Percentiles rank a stretch among this genome's conserved stretches.
Evolutionary conservation across 2,113 vertebrate genomes (phyloP).

Genomic region (Podilymbus podiceps): DNA sequence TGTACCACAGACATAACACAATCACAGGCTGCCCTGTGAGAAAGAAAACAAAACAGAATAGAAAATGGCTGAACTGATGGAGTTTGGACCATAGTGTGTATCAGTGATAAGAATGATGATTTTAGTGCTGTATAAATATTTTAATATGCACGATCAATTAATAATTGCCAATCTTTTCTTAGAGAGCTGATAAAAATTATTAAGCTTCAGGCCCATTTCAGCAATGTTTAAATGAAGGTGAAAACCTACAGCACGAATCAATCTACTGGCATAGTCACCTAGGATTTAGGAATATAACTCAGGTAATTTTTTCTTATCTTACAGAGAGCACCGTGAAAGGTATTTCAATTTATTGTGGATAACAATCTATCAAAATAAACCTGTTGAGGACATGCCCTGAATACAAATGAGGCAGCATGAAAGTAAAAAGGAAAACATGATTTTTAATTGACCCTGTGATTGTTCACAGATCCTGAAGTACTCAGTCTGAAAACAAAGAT

Average conservation of each 20-base stretch:
- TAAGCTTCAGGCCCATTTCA: constrained; percentile 19
- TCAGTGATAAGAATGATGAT: constrained; percentile 8
- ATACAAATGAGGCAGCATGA: not conserved
- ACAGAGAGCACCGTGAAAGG: constrained; percentile 5
- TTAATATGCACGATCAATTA: constrained; percentile 37
- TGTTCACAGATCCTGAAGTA: not conserved
- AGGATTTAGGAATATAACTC: constrained; percentile 53
- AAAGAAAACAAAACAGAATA: not conserved
- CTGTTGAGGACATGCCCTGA: not conserved
- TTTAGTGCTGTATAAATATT: constrained; percentile 42
- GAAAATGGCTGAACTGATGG: not conserved
- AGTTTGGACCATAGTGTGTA: constrained; percentile 5
- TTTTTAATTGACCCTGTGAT: constrained; percentile 31
- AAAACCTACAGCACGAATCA: not conserved
- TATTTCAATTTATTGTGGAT: constrained; percentile 60
- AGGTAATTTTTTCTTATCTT: constrained; percentile 53
- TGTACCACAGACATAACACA: not conserved
- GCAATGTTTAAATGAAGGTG: constrained; percentile 48
- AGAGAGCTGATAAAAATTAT: constrained; percentile 42
- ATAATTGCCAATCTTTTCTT: constrained; percentile 50
- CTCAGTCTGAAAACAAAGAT: not conserved
- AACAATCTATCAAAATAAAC: constrained; percentile 65
- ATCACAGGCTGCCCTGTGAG: not conserved
- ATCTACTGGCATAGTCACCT: constrained; percentile 51
- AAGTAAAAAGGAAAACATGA: not conserved